These are phyloP conservation scores for Gymnothorax javanicus DNA, from an alignment of 2,797 vertebrate genomes.

Conservation along the genomic window DNA sequence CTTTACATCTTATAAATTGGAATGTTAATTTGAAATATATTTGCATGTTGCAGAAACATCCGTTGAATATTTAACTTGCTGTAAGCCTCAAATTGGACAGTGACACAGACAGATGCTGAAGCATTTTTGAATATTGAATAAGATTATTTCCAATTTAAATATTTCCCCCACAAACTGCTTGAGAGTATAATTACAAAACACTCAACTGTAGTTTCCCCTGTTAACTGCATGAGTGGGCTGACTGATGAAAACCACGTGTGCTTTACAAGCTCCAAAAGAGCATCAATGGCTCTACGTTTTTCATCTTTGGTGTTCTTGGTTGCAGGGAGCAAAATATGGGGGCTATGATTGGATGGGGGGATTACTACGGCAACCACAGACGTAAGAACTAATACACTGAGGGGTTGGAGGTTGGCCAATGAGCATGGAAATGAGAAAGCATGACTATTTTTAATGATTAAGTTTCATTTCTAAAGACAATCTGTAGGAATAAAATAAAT, in stretches of 20 bases:
- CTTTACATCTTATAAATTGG: background rate
- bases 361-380: constrained; percentile 74
- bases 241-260: background rate
- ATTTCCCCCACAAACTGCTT: background rate
- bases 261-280: background rate
- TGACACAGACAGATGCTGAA: background rate
- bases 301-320: constrained; percentile 55
- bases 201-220: background rate
- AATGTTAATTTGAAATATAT: background rate
- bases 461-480: background rate
- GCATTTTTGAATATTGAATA: background rate
- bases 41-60: too few species aligned
- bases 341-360: constrained; percentile 69
- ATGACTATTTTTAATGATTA: background rate
- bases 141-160: background rate
- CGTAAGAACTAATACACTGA: constrained; percentile 32
- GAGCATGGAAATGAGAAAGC: constrained; percentile 63
- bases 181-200: background rate
- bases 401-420: constrained; percentile 38
- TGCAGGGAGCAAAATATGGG: constrained; percentile 66
- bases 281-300: constrained; percentile 52
- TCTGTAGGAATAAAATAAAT: background rate
- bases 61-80: background rate
- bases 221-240: background rate
- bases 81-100: background rate